Evolutionary conservation across 2,113 vertebrate genomes (phyloP), one percentile per base, ranked within the genome.

Genomic region (Daboia siamensis): DNA sequence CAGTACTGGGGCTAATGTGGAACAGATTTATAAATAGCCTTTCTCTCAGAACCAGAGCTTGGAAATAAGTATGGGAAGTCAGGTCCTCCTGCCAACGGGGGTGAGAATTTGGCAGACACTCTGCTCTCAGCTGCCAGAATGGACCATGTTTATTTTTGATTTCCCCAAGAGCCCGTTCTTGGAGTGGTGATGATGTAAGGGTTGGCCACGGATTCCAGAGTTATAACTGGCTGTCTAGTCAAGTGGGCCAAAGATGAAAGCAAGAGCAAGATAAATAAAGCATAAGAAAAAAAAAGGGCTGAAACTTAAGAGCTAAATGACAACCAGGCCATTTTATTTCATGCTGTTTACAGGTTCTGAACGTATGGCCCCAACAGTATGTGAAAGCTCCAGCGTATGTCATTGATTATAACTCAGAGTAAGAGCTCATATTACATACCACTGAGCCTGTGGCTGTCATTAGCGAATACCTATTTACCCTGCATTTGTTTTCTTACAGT

Each of bases 271-370:
- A 90, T 5, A 92, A 5, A 80, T 55, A 91, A 93, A 89, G 46
- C 69, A 90, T 17, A 92, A 94, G 88, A 85, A 3, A 24, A 4
- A 4, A 29, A 69, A 89, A 69, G 33, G 1, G 64, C 56, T 90
- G 87, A 94, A 94, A 93, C 23, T 20, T 94, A 93, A 74, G 1
- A 94, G 87, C 1, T 69, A 86, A 90, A 7, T 24, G 29, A 88
- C 44, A 93, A 86, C 24, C 88, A 24, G 33, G 10, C 3, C 0
- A 57, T 74, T 93, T 89, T 90, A 93, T 20, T 92, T 93, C n/a
- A 88, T 64, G 89, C 10, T 23, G 91, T 39, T 93, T 24, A 46
- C 55, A 64, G 12, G 24, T 52, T 93, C 93, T 92, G 20, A 85
- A 92, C 33, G 51, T 15, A 57, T 56, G 57, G 91, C 44, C 74